A percentile compares a stretch with the other conserved stretches of the same genome.
phyloP scores from a whole-genome alignment of 2,797 vertebrate species.

The Xyrichtys novacula region DNA sequence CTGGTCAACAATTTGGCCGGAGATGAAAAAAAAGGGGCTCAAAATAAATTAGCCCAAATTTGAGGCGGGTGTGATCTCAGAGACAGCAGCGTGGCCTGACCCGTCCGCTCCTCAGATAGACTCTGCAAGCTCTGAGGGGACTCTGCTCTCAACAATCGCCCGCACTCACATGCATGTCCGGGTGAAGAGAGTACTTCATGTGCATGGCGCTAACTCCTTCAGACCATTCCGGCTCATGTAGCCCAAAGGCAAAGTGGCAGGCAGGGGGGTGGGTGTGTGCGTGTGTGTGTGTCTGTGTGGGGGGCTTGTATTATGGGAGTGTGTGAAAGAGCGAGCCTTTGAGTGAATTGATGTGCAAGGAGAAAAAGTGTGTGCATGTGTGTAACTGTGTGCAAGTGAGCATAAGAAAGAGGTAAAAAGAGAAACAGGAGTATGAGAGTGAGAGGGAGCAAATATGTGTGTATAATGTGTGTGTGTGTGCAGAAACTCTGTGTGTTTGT shows the following conservation, averaged over 20 bases:
- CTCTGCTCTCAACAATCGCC: conserved; percentile 58
- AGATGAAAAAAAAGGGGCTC: conserved; percentile 14
- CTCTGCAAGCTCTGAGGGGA: conserved; percentile 62
- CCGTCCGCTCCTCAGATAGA: conserved; percentile 54
- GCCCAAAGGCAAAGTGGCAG: conserved; percentile 82
- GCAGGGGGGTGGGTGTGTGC: conserved; percentile 37
- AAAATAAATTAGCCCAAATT: conserved; percentile 53
- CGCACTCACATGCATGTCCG: conserved; percentile 69
- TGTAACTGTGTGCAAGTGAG: conserved; percentile 60
- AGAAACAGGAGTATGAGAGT: conserved; percentile 43
- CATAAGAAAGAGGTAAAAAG: conserved; percentile 61
- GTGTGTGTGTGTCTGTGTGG: conserved; percentile 27
- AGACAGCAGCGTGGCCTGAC: conserved; percentile 53
- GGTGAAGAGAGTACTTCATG: conserved; percentile 78
- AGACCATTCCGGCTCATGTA: conserved; percentile 76
- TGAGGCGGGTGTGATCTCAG: conserved; percentile 22
- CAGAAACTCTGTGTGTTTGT: conserved; percentile 41
- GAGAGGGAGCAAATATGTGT: conserved; percentile 60
- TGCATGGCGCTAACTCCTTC: conserved; percentile 80
- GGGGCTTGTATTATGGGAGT: conserved; percentile 61
- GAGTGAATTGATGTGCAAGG: conserved; percentile 60
- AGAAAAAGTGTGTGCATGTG: conserved; percentile 33
- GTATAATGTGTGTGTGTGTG: conserved; percentile 29
- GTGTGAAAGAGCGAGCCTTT: conserved; percentile 71
- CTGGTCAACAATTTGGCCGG: conserved; percentile 4